phyloP scores from a whole-genome alignment of 2,888 invertebrate species.

The Enoplolaimus lenunculus region DNA sequence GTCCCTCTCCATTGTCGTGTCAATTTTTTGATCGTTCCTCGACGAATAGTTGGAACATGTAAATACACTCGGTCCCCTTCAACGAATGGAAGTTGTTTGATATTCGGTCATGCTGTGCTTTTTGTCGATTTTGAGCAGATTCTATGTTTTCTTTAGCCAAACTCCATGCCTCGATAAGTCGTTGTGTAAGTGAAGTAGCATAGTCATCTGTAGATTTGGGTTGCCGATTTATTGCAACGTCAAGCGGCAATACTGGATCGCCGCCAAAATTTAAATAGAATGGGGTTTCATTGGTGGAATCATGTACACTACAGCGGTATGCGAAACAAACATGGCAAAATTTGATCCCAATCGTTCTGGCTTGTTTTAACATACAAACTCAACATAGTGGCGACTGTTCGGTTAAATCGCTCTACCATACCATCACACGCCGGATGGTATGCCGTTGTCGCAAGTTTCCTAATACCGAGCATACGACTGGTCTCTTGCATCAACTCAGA shows the following conservation, averaged over 20 bases:
- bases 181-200: too few species aligned
- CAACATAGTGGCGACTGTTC: neutral
- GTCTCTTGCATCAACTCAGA: too few species aligned
- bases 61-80: neutral
- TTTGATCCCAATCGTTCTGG: neutral
- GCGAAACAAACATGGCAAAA: neutral
- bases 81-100: neutral
- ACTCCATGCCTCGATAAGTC: too few species aligned
- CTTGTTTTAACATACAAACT: neutral
- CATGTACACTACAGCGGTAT: neutral
- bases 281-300: too few species aligned
- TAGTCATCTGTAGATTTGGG: too few species aligned
- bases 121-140: neutral
- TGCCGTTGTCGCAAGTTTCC: neutral
- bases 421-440: neutral
- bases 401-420: neutral
- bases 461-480: neutral
- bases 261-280: too few species aligned
- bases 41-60: neutral
- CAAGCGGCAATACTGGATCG: too few species aligned
- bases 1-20: neutral
- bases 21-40: neutral
- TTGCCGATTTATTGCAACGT: too few species aligned
- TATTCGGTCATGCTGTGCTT: neutral
- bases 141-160: too few species aligned